phyloP scores from a whole-genome alignment of 2,797 vertebrate species.

The Sphenodon punctatus region DNA sequence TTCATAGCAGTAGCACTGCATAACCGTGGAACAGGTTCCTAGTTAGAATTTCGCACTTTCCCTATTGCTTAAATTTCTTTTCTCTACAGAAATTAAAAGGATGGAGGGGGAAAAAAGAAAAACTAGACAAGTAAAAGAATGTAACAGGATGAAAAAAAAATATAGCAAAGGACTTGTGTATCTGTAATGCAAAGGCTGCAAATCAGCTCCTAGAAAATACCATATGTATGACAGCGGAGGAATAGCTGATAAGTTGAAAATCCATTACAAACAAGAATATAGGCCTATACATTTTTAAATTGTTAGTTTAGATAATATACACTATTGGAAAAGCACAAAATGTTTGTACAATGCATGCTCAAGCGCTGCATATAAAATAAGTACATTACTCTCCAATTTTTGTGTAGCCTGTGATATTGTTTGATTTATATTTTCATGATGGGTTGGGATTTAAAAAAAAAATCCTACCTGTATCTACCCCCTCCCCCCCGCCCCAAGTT shows the following conservation, averaged over 20 bases:
- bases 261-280: constrained; percentile 5
- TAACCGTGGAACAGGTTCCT: accelerated
- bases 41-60: background rate
- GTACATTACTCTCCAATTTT: background rate
- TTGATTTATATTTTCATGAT: constrained; percentile 35
- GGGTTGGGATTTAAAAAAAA: background rate
- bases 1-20: too few species aligned
- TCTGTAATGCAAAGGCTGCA: constrained; percentile 6
- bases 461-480: constrained; percentile 1
- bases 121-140: background rate
- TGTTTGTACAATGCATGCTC: constrained; percentile 10
- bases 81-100: background rate
- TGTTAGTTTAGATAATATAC: constrained; percentile 8
- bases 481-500: background rate
- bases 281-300: constrained; percentile 35
- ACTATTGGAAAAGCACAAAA: constrained; percentile 19
- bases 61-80: background rate
- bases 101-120: background rate
- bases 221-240: background rate
- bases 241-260: constrained; percentile 54
- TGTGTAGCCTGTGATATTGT: background rate
- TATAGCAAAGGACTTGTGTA: background rate
- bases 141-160: constrained; percentile 16
- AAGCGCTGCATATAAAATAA: constrained; percentile 25
- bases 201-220: constrained; percentile 26